These are phyloP conservation scores for Loris lydekkerianus DNA, from an alignment of 2,797 vertebrate genomes.

Conservation along the genomic window DNA sequence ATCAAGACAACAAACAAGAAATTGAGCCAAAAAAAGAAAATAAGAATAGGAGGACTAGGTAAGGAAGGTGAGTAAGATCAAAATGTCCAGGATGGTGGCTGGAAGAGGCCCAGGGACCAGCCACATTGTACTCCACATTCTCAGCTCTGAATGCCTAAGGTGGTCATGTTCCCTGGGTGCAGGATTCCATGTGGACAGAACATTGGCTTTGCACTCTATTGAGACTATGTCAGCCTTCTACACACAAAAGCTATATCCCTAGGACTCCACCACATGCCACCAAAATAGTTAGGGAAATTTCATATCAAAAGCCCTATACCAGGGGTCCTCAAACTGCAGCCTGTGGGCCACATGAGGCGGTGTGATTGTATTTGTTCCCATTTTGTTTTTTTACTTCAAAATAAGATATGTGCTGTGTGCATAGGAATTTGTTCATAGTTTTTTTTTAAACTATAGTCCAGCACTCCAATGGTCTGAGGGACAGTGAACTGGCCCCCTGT, in stretches of 20 bases:
- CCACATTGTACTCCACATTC: background rate
- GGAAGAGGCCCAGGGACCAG: rapidly evolving
- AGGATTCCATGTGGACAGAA: background rate
- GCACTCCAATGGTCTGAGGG: too few relatives aligned
- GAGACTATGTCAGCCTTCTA: background rate
- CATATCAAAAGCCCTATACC: background rate
- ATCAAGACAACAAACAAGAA: background rate
- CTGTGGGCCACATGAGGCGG: too few relatives aligned
- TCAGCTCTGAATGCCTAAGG: background rate
- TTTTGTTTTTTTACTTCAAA: too few relatives aligned
- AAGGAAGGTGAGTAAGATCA: background rate
- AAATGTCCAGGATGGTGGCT: background rate
- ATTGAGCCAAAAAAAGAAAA: conserved; percentile 11
- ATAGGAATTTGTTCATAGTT: too few relatives aligned
- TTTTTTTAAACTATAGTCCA: too few relatives aligned
- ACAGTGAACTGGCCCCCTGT: too few relatives aligned
- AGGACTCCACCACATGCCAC: background rate
- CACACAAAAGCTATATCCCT: background rate
- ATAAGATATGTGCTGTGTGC: too few relatives aligned
- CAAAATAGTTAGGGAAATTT: background rate
- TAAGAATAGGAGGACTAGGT: background rate
- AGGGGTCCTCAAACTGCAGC: too few relatives aligned
- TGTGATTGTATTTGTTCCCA: too few relatives aligned
- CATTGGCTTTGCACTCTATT: background rate
- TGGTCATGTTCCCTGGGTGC: background rate